These are phyloP conservation scores for Drosophila imparisetae DNA, from an alignment of 2,888 invertebrate genomes.

Conservation along the genomic window DNA sequence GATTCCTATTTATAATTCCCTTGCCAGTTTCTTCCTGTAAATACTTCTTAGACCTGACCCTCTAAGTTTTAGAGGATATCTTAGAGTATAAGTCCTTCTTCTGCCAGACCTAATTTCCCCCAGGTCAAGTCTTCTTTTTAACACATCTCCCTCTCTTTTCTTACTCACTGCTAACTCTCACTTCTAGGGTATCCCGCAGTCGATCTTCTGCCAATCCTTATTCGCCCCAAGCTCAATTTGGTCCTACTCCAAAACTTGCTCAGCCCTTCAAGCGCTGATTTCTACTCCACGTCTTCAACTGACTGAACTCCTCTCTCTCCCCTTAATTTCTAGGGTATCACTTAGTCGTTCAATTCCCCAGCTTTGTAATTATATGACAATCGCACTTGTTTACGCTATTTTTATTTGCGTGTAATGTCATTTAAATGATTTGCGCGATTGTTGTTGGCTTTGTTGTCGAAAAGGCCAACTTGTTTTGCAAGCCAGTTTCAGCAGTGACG, in stretches of 20 bases:
- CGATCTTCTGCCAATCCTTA: background rate
- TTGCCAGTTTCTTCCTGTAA: background rate
- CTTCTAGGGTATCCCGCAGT: background rate
- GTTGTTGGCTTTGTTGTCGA: conserved; percentile 51
- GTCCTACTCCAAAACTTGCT: background rate
- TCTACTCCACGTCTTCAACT: background rate
- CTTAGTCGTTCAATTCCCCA: background rate
- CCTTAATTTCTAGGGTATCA: conserved; percentile 33
- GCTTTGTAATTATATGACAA: background rate
- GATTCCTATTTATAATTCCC: background rate
- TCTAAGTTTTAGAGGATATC: background rate
- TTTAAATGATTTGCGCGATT: conserved; percentile 75
- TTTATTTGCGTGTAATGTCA: conserved; percentile 76
- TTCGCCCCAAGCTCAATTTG: background rate
- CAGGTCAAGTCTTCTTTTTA: background rate
- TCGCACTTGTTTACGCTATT: conserved; percentile 52
- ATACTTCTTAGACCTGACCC: background rate
- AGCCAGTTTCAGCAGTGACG: conserved; percentile 67
- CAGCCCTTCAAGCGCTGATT: background rate
- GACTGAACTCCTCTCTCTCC: background rate
- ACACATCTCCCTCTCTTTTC: background rate
- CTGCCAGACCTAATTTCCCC: background rate
- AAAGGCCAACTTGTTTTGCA: conserved; percentile 76
- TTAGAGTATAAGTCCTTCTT: background rate
- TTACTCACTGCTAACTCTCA: background rate